Evolutionary conservation across 2,797 vertebrate genomes (phyloP), one percentile per base, ranked within the genome.

Genomic region (Labroides dimidiatus): DNA sequence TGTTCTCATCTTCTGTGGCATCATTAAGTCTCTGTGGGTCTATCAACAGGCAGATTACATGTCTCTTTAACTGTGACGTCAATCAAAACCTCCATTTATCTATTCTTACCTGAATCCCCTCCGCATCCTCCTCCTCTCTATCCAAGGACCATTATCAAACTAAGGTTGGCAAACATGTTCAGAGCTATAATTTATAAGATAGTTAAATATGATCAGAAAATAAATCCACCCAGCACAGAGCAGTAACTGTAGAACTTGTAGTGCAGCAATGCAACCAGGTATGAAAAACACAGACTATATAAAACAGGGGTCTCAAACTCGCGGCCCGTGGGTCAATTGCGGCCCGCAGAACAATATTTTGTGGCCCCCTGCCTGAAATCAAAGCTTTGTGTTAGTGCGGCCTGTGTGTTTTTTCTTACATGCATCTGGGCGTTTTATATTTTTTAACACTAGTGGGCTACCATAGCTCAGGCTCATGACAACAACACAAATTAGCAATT

Each of bases 71-170:
- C 43, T 10, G 2, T 14, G 23, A 42, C 41, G 20, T 48, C 72
- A 50, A 53, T 78, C 64, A 75, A 74, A 48, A 55, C 37, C 14
- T 0, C 53, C 76, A 77, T 87, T 79, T 63, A 11, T 44, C 47
- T 42, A 67, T 36, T 59, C 24, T 23, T 11, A 80, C 42, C 53
- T 67, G 42, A 67, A 72, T 58, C 58, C 51, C n/a, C 39, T 59
- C 47, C 64, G 33, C 4, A 33, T 59, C 53, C 64, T 37, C 4
- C 1, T 4, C 4, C 53, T 70, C 45, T 64, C 55, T 69, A 55
- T 57, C 51, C 49, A 13, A 43, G 75, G 48, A 53, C 48, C 15
- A 67, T 75, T 57, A 56, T 44, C 30, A 59, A 68, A 63, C 55
- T 21, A 33, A 36, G 49, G 54, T 51, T 64, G 59, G 64, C 17